phyloP scores from a whole-genome alignment of 2,888 invertebrate genomes.

The Achlya flavicornis region DNA sequence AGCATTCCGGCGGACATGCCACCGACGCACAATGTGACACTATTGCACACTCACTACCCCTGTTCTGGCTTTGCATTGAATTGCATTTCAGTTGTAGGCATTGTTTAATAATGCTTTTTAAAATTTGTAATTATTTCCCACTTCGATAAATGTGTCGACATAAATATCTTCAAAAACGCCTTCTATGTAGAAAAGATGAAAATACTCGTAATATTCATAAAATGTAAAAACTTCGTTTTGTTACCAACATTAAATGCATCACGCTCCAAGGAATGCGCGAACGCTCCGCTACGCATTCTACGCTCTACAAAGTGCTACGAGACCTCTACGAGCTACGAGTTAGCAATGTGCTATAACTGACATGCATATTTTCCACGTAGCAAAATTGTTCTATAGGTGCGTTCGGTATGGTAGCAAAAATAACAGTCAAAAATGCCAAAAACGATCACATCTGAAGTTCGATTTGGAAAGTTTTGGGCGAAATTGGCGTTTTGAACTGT shows the following conservation, averaged over 20 bases:
- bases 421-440: too few species aligned
- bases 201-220: too few species aligned
- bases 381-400: background rate
- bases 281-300: conserved; percentile 2
- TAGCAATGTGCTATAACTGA: background rate
- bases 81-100: background rate
- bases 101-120: background rate
- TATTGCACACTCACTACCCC: background rate
- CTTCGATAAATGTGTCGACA: too few species aligned
- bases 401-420: too few species aligned
- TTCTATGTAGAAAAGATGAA: too few species aligned
- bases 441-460: too few species aligned
- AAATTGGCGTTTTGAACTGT: too few species aligned
- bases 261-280: background rate
- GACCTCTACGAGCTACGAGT: background rate
- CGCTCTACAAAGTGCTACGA: conserved; percentile 1
- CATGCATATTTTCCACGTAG: background rate
- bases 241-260: background rate
- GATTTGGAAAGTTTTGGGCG: too few species aligned
- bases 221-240: too few species aligned
- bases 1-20: background rate
- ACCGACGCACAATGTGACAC: background rate
- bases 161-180: too few species aligned
- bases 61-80: background rate
- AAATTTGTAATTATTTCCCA: too few species aligned